Conservation (phyloP, 1,140 invertebrate genomes). For the Gryon sp. region DNA sequence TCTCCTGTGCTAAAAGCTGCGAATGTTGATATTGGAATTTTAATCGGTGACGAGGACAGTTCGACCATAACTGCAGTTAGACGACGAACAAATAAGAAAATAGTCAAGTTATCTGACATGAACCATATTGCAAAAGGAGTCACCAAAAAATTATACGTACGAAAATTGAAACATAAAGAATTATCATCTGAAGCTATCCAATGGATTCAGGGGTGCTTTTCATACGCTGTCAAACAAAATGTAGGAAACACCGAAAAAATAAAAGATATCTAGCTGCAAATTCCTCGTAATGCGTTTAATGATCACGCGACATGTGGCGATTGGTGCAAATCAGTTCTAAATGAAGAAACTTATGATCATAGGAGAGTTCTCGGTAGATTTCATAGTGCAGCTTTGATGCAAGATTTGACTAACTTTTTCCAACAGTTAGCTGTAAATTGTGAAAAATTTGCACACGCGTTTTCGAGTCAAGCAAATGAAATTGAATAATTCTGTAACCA, state of each 20-base stretch:
- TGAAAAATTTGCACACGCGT: conserved; percentile 28
- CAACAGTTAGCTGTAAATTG: conserved; percentile 12
- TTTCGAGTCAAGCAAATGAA: conserved; percentile 49
- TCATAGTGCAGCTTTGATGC: conserved; percentile 11
- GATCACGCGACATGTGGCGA: conserved; percentile 23
- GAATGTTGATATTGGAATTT: conserved; percentile 25
- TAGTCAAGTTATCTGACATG: conserved; percentile 42
- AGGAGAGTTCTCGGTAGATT: conserved; percentile 28
- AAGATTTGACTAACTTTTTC: conserved; percentile 18
- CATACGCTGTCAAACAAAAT: conserved; percentile 42
- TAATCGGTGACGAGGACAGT: conserved; percentile 45
- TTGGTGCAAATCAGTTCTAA: conserved; percentile 24
- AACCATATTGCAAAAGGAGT: conserved; percentile 46
- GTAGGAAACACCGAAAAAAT: conserved; percentile 18
- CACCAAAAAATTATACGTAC: conserved; percentile 41
- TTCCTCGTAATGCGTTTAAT: conserved; percentile 44
- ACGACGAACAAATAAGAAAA: conserved; percentile 6
- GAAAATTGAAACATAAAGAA: conserved; percentile 21
- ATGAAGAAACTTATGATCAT: conserved; percentile 35
- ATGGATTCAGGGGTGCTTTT: conserved; percentile 35
- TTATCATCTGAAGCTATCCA: conserved; percentile 8
- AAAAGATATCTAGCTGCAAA: conserved; percentile 23
- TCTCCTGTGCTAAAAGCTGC: neutral
- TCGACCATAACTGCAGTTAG: conserved; percentile 38
- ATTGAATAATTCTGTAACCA: conserved; percentile 42